phyloP scores from a whole-genome alignment of 2,888 invertebrate species.

The Microplitis manilae region DNA sequence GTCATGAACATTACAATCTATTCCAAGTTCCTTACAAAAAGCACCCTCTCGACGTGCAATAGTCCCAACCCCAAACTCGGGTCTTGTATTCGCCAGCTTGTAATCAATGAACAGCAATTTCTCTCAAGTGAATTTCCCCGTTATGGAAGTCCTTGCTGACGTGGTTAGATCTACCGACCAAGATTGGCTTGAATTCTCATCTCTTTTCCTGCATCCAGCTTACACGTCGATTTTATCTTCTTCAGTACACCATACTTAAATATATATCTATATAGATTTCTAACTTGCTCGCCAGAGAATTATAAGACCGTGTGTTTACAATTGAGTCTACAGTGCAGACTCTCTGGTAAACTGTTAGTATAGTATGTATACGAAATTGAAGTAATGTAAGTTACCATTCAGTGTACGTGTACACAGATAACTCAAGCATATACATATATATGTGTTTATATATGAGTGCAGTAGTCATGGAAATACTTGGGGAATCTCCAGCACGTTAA shows the following conservation, averaged over 20 bases:
- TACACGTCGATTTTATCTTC: slow-evolving; percentile 38
- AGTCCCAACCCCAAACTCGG: not conserved
- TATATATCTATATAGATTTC: slow-evolving; percentile 5
- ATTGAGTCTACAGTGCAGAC: not conserved
- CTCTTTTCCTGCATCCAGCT: slow-evolving; percentile 9
- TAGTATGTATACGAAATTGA: not conserved
- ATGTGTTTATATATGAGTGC: not conserved
- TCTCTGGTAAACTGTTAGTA: not conserved
- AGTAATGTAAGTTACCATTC: not conserved
- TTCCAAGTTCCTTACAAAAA: not conserved
- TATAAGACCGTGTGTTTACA: not conserved
- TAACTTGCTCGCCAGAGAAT: slow-evolving; percentile 2
- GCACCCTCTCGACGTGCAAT: not conserved
- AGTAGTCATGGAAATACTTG: slow-evolving; percentile 36
- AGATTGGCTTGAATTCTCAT: slow-evolving; percentile 25
- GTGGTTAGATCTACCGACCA: slow-evolving; percentile 29
- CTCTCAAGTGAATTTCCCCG: slow-evolving; percentile 32
- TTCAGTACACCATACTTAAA: slow-evolving; percentile 17
- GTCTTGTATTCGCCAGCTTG: slow-evolving; percentile 16
- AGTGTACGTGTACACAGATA: slow-evolving; percentile 1
- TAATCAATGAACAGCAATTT: slow-evolving; percentile 41
- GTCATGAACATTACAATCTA: slow-evolving; percentile 2
- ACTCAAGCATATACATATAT: not conserved
- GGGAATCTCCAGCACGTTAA: slow-evolving; percentile 59
- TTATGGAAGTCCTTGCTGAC: slow-evolving; percentile 33